Base-by-base conservation (phyloP, 2,113 vertebrate genomes). In the Pelodiscus sinensis region DNA sequence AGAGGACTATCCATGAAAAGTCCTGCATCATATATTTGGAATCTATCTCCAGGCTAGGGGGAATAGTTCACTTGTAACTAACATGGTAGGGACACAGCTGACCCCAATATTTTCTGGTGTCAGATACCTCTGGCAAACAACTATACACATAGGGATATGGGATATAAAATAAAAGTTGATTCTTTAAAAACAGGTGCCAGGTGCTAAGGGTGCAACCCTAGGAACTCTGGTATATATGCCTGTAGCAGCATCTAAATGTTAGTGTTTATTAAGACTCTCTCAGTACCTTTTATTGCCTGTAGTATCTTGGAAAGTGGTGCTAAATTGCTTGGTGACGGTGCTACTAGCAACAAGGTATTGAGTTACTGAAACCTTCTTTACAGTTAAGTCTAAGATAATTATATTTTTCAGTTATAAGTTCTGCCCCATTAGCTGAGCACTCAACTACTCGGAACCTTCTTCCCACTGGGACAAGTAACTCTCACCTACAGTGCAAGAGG, bases 1-100 rank as follows among this genome's bases (percentile, higher is more conserved):
- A 80, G 75, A 82, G 50, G 16, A 90, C 5, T 5, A 21, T 38
- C 8, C 84, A 56, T 12, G 15, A 25, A 38, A 88, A 56, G 10
- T 0, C 4, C 2, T 9, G 35, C 29, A 29, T 44, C 16, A 31
- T 1, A 3, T 14, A 27, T 3, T 0, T 11, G 15, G 15, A 71
- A 6, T 10, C 65, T 14, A 1, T 21, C 19, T 35, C 65, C n/a
- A 35, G 31, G 6, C 65, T 21, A 71, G 31, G 31, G 65, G 16
- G 31, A 68, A 68, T 29, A n/a, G n/a, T 71, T 71, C 65, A n/a
- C 9, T 19, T 71, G 65, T 18, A 35, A 15, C 31, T 35, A 35
- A 35, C 8, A 5, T 73, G 92, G 22, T 19, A 9, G 71, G 92
- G 22, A 75, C 25, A 29, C 58, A 29, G 58, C 58, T 62, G 25